Percentiles rank a stretch among this genome's conserved stretches.
Conservation (phyloP, 2,797 vertebrate species). For the Heterohyrax brucei region DNA sequence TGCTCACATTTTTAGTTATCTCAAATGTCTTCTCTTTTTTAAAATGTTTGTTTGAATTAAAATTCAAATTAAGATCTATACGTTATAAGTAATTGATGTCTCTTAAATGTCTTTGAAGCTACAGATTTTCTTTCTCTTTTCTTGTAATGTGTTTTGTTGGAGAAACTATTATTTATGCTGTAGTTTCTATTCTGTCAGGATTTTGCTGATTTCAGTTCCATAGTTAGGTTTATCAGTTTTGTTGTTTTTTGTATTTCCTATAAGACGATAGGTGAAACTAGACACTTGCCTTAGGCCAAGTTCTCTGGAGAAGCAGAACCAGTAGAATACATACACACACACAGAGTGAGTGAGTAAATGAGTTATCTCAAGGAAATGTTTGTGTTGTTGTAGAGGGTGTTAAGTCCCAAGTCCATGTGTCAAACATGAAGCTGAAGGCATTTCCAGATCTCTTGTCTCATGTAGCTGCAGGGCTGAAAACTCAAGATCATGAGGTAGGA, state of each 20-base stretch:
- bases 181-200: slow-evolving; percentile 11
- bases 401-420: too few species aligned
- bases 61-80: background rate
- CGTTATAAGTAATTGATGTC: slow-evolving; percentile 4
- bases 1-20: slow-evolving; percentile 43
- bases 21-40: too few species aligned
- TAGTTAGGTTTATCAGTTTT: slow-evolving; percentile 2
- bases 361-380: too few species aligned
- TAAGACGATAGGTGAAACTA: slow-evolving; percentile 32
- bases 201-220: slow-evolving; percentile 26
- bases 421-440: too few species aligned
- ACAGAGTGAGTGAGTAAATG: too few species aligned
- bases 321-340: too few species aligned
- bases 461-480: too few species aligned
- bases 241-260: slow-evolving; percentile 51
- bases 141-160: slow-evolving; percentile 5
- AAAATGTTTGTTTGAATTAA: slow-evolving; percentile 49
- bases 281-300: too few species aligned
- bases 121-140: background rate
- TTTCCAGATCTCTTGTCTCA: too few species aligned
- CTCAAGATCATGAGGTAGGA: too few species aligned
- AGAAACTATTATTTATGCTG: slow-evolving; percentile 2
- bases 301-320: too few species aligned
- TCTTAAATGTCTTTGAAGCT: slow-evolving; percentile 39
- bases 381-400: too few species aligned